phyloP scores from a whole-genome alignment of 2,888 invertebrate genomes.

The Mesochorus sp. region DNA sequence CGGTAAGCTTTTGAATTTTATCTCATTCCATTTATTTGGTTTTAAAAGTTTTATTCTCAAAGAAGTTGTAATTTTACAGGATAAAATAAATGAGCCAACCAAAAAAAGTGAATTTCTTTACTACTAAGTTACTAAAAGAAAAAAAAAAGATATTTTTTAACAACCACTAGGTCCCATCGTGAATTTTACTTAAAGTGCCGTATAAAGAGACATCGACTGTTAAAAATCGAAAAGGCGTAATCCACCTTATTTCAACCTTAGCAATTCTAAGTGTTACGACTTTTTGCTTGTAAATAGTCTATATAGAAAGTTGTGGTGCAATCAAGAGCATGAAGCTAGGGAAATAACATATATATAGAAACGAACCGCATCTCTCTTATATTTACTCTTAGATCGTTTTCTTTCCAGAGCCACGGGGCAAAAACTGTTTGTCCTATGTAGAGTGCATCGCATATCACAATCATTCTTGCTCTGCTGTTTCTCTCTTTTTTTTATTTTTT shows the following conservation, averaged over 20 bases:
- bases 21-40: too few species aligned
- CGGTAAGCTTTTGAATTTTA: too few species aligned
- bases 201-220: neutral
- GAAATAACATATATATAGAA: constrained; percentile 31
- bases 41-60: too few species aligned
- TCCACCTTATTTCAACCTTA: neutral
- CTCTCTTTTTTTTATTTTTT: neutral
- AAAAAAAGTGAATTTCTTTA: too few species aligned
- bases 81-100: too few species aligned
- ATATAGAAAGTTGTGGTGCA: neutral
- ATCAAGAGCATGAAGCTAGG: constrained; percentile 34
- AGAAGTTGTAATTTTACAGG: too few species aligned
- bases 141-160: too few species aligned
- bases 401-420: too few species aligned
- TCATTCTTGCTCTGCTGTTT: constrained; percentile 19
- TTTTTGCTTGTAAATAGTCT: neutral
- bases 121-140: too few species aligned
- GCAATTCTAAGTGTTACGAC: neutral
- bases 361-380: constrained; percentile 27
- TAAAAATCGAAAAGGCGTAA: neutral
- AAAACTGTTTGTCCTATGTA: constrained; percentile 54
- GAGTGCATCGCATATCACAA: constrained; percentile 46
- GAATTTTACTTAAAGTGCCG: too few species aligned
- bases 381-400: constrained; percentile 34
- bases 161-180: too few species aligned